Evolutionary conservation across 2,888 invertebrate genomes (phyloP), one percentile per base, ranked within the genome.

Genomic region (Biston stratarius): DNA sequence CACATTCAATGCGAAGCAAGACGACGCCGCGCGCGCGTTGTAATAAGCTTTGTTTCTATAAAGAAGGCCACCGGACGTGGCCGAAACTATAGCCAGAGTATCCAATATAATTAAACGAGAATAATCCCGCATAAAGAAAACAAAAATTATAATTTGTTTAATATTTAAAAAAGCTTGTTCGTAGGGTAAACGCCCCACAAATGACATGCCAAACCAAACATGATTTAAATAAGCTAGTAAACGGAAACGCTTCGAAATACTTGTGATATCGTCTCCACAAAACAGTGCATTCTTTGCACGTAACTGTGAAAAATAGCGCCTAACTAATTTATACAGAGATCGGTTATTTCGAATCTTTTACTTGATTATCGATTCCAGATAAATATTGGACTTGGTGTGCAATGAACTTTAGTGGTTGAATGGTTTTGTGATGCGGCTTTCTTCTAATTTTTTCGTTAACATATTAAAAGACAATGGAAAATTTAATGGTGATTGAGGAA

Each of bases 291-390:
- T 88, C 85, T 88, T 90, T 91, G 82, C 93, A 89, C 81, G 45
- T 76, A 65, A 57, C 76, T 86, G 93, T 91, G 86, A 93, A 92
- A 92, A 82, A 55, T 92, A 86, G 86, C 93, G 83, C 58, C 58
- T 66, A 48, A 79, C 88, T 92, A 93, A 93, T 92, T 89, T 92
- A 92, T 93, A 84, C 92, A 76, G 81, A 83, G 86, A 88, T 88
- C 86, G 73, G 82, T 75, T 82, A 83, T 85, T 85, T 85, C 80
- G 80, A 79, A 80, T 82, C 82, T 83, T 85, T 82, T 75, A 77
- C 79, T 86, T 89, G 89, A 89, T 92, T 90, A 91, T 84, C 84
- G 79, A 91, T 90, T 86, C 87, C 57, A 69, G 61, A 83, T 85
- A 83, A 92, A 92, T 90, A 88, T 92, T 91, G 85, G 77, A 69